Evolutionary conservation across 2,113 vertebrate species (phyloP), one percentile per base, ranked within the genome.

Genomic region (Ctenomys sociabilis): DNA sequence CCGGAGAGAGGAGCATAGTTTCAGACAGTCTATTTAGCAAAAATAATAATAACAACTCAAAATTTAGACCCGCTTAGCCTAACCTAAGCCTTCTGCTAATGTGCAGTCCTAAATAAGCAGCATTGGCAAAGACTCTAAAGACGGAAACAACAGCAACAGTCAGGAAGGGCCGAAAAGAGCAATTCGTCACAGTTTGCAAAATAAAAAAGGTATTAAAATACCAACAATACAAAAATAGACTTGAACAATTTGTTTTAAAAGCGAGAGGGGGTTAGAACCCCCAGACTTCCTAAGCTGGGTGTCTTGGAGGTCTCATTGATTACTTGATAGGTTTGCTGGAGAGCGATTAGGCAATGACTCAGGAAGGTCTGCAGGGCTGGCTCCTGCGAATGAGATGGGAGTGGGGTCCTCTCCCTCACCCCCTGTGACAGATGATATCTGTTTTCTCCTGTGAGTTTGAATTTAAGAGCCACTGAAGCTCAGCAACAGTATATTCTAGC

Each of bases 401-500:
- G 92, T 37, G 24, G 95, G 96, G 96, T 92, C 96, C 96, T 97
- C 96, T 97, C 98, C 97, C 98, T 95, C 96, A 97, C 98, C 98
- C 97, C 97, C 59, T 4, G 97, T 98, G 98, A 98, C 98, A 98
- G 98, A 99, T 99, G 98, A 99, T 98, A 99, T 99, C 99, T 98
- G 98, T 99, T 99, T 99, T 98, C 98, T 98, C 98, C 98, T 94
- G 81, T 63, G 80, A 98, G 98, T 97, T 98, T 98, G 98, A 98
- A 99, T 99, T 99, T 98, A 98, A 98, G 98, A 99, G 98, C 98
- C 98, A 99, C 98, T 99, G 98, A 98, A 99, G 98, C 98, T 98
- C 98, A 97, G 98, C 98, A 98, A 98, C 97, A 98, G 98, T 98
- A 99, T 99, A 99, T 99, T 99, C 98, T 98, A 98, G 98, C 98